A percentile compares a stretch with the other conserved stretches of the same genome.
Evolutionary conservation across 2,113 vertebrate genomes (phyloP).

Genomic region (Boulengeromyrus knoepffleri): DNA sequence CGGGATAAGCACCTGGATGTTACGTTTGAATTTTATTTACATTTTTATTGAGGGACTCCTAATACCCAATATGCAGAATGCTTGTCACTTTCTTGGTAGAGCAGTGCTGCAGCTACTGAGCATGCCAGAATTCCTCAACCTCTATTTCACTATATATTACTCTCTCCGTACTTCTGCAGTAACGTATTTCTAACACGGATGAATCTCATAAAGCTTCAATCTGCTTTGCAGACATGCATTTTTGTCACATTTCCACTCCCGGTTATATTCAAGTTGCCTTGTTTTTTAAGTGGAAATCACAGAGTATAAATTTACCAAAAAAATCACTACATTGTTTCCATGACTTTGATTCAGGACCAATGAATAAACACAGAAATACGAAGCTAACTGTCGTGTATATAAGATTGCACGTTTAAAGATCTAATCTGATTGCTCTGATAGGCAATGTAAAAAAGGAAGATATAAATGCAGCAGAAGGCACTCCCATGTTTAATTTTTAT

Average conservation of each 20-base stretch:
- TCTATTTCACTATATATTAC: not conserved
- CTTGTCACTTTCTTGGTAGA: not conserved
- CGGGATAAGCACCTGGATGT: not conserved
- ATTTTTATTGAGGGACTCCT: not conserved
- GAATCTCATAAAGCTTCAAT: not conserved
- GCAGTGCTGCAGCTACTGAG: not conserved
- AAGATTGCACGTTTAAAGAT: not conserved
- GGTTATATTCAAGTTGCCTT: not conserved
- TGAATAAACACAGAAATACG: not conserved
- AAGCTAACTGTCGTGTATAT: not conserved
- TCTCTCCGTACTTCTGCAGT: not conserved
- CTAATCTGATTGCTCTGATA: not conserved
- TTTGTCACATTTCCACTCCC: not conserved
- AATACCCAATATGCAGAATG: not conserved
- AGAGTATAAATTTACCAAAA: not conserved
- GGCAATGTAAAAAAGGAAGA: not conserved
- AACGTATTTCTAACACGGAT: not conserved
- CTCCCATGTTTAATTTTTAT: not conserved
- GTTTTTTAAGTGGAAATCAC: not conserved
- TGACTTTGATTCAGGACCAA: not conserved
- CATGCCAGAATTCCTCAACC: not conserved
- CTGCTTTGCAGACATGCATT: not conserved
- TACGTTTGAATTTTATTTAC: not conserved
- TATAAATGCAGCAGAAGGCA: not conserved
- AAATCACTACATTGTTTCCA: not conserved